phyloP scores from a whole-genome alignment of 1,140 invertebrate species.

The Steinernema feltiae region DNA sequence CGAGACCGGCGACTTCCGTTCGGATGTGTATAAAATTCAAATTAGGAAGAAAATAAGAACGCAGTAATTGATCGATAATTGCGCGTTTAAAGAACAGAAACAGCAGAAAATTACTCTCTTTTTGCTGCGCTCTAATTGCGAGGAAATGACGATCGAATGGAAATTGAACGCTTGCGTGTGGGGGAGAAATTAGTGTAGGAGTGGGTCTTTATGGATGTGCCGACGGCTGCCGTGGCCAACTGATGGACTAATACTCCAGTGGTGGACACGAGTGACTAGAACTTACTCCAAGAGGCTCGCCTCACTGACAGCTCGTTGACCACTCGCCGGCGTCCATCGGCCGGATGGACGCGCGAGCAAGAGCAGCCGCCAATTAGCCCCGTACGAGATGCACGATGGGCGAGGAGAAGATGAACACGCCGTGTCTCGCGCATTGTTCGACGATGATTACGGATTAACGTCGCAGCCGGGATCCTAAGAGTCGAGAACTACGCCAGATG shows the following conservation, averaged over 20 bases:
- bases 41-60: no score
- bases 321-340: neutral
- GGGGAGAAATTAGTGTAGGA: no score
- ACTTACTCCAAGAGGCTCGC: neutral
- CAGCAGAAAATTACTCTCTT: neutral
- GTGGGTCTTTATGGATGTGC: neutral
- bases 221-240: neutral
- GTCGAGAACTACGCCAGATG: no score
- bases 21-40: neutral
- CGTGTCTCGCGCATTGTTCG: no score
- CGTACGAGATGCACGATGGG: neutral
- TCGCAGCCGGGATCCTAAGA: no score
- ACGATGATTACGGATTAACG: no score
- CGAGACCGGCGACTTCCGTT: neutral
- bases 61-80: neutral
- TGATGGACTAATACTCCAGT: neutral
- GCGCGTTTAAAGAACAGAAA: neutral
- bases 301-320: slow-evolving; percentile 4
- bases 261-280: slow-evolving; percentile 1
- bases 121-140: neutral
- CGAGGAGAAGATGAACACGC: neutral
- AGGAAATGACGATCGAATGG: no score
- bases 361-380: slow-evolving; percentile 11
- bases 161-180: no score
- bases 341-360: neutral